Evolutionary conservation across 2,113 vertebrate species (phyloP).

Genomic region (Scomber scombrus): DNA sequence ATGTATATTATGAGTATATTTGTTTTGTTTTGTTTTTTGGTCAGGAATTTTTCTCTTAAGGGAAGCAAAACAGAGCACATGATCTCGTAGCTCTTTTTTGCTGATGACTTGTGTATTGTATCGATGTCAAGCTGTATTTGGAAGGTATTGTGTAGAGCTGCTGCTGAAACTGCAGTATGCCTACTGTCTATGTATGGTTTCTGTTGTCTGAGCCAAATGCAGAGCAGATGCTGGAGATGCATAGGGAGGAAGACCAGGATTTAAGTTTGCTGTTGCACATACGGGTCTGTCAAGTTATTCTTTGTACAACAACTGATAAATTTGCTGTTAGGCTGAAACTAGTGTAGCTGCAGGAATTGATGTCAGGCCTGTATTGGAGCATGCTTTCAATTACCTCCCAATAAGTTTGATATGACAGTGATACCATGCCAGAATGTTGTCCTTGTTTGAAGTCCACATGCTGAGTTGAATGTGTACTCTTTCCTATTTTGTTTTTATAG

Average conservation of each 20-base stretch:
- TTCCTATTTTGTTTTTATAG: slow-evolving; percentile 42
- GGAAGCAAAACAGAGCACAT: neutral
- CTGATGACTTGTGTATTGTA: neutral
- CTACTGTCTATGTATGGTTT: neutral
- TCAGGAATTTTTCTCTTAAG: neutral
- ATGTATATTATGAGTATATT: neutral
- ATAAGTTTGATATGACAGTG: slow-evolving; percentile 19
- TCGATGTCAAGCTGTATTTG: neutral
- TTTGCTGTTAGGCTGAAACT: slow-evolving; percentile 1
- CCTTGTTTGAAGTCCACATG: slow-evolving; percentile 40
- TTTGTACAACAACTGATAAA: slow-evolving; percentile 24
- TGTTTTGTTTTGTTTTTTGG: too few relatives aligned
- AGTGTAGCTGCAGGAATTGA: slow-evolving; percentile 19
- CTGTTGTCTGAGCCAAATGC: slow-evolving; percentile 84
- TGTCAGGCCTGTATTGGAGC: slow-evolving; percentile 5
- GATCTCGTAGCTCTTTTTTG: neutral
- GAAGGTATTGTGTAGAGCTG: neutral
- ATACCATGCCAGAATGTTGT: slow-evolving; percentile 17
- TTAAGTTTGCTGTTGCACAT: slow-evolving; percentile 69
- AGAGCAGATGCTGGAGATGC: slow-evolving; percentile 84
- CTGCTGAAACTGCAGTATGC: neutral
- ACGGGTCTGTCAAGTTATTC: slow-evolving; percentile 83
- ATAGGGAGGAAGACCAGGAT: slow-evolving; percentile 57
- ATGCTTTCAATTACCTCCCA: slow-evolving; percentile 41
- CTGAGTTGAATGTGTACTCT: slow-evolving; percentile 28